Conservation (phyloP, 2,888 invertebrate genomes). For the Nomada flava region DNA sequence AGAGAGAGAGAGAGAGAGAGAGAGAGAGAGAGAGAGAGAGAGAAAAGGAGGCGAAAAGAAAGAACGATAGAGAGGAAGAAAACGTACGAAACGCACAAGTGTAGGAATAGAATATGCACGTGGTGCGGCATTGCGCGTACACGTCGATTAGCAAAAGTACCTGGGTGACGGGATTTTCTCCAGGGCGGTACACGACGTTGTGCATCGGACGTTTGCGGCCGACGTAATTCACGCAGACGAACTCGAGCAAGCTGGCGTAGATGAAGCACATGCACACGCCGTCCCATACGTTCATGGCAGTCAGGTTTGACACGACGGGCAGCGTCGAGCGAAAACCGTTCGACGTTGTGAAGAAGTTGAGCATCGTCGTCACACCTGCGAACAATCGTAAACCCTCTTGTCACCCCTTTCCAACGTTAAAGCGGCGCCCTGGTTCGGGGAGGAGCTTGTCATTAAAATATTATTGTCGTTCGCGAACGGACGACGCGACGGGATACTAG, state of each 20-base stretch:
- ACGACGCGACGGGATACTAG: background rate
- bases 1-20: background rate
- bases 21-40: background rate
- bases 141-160: conserved; percentile 84
- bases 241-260: conserved; percentile 96
- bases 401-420: background rate
- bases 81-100: conserved; percentile 24
- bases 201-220: conserved; percentile 95
- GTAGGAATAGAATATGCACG: conserved; percentile 17
- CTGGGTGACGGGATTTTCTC: conserved; percentile 96
- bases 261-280: conserved; percentile 99
- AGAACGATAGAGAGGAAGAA: conserved; percentile 1
- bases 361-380: conserved; percentile 97
- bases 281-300: conserved; percentile 99
- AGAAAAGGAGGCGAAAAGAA: background rate
- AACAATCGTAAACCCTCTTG: conserved; percentile 48
- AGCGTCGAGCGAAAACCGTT: conserved; percentile 96
- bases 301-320: conserved; percentile 96
- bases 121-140: conserved; percentile 25
- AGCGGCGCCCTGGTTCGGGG: background rate
- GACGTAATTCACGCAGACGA: conserved; percentile 97
- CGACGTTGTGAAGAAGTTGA: conserved; percentile 98
- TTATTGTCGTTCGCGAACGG: background rate
- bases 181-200: conserved; percentile 95
- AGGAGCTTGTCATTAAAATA: background rate